Conservation (phyloP, 2,888 invertebrate species). For the Pomacea canaliculata region DNA sequence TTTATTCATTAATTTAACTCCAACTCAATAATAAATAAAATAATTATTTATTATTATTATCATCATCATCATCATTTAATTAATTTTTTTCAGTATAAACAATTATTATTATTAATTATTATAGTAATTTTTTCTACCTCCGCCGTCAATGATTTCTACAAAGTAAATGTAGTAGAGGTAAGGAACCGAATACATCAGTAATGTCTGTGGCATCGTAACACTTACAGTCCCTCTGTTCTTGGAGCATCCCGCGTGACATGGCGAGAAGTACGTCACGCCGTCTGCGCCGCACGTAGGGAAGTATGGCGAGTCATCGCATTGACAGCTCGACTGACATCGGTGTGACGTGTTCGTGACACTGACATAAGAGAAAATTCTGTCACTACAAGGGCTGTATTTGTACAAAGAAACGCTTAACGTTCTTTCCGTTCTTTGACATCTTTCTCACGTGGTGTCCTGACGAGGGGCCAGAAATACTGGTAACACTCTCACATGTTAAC, state of each 20-base stretch:
- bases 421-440: background rate
- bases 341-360: background rate
- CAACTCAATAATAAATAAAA: no score
- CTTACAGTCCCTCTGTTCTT: background rate
- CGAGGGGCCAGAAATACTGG: no score
- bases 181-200: no score
- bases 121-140: no score
- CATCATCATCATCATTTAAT: no score
- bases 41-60: no score
- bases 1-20: no score
- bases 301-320: slow-evolving; percentile 43
- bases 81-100: no score
- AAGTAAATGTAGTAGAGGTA: background rate
- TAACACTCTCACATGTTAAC: no score
- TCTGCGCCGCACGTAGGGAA: slow-evolving; percentile 54
- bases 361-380: background rate
- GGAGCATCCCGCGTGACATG: slow-evolving; percentile 52
- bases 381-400: background rate
- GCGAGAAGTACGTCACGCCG: slow-evolving; percentile 49
- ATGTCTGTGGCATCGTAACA: background rate
- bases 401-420: background rate
- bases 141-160: no score
- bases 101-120: no score
- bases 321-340: slow-evolving; percentile 32
- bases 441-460: no score